Evolutionary conservation across 2,797 vertebrate species (phyloP), one percentile per base, ranked within the genome.

Genomic region (Chanos chanos): DNA sequence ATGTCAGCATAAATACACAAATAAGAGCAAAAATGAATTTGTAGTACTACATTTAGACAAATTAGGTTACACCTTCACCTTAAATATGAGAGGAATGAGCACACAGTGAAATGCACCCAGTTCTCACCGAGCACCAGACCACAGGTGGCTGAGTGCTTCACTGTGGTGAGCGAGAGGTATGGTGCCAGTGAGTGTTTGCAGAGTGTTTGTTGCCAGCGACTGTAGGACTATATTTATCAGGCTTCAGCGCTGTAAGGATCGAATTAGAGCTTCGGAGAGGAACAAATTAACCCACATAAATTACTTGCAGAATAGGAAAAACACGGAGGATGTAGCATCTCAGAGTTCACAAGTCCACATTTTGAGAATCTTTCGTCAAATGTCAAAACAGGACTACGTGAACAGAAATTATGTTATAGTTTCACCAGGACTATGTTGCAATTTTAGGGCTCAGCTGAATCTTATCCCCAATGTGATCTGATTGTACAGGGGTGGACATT

Each of bases 111-210:
- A 49, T 65, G 41, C 66, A 62, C 49, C 41, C 57, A 43, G 40
- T 43, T 65, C 24, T n/a, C 8, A 41, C 57, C 76, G 64, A 76
- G 74, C 62, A 75, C 61, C 56, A 36, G 40, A 61, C 62, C 66
- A 70, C 70, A 73, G 70, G 71, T 80, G 68, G 56, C 57, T 65
- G 53, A 45, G 66, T 61, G 55, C n/a, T 68, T 71, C 67, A 70
- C 63, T 60, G 59, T 45, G 59, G 64, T 60, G 64, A 37, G 64
- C 45, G 39, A 66, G 62, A 54, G 61, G 57, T 61, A 40, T 44
- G 34, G 55, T 72, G 68, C 62, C 68, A 72, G 40, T 48, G 57
- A 47, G 61, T 62, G 61, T 68, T 63, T 60, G 64, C 56, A 49
- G 56, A 36, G 52, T 56, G 37, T 40, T 53, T 52, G 40, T 44